Evolutionary conservation across 2,797 vertebrate genomes (phyloP).

Genomic region (Phataginus tricuspis): DNA sequence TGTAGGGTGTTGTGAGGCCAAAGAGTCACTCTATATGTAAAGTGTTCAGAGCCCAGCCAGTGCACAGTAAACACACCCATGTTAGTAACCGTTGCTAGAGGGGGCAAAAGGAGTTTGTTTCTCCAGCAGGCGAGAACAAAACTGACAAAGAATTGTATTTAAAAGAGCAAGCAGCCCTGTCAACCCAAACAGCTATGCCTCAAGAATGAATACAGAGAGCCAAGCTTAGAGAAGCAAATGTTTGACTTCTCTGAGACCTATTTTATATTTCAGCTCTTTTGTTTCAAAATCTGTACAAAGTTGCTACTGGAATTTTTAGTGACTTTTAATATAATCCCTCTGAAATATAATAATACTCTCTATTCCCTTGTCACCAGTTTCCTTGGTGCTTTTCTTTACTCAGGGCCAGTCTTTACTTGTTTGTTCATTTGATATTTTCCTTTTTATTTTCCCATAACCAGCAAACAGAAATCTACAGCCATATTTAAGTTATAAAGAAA

Average conservation of each 20-base stretch:
- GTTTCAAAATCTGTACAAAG: constrained; percentile 7
- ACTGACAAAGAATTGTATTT: not conserved
- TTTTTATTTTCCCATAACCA: not conserved
- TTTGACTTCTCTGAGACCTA: not conserved
- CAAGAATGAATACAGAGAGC: not conserved
- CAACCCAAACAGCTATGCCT: not conserved
- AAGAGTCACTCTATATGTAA: not conserved
- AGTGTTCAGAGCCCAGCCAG: not conserved
- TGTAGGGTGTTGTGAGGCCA: not conserved
- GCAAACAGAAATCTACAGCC: not conserved
- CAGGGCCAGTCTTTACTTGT: not conserved
- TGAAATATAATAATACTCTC: not conserved
- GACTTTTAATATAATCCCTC: not conserved
- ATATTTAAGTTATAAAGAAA: constrained; percentile 34
- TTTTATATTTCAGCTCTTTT: constrained; percentile 17
- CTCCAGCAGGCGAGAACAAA: not conserved
- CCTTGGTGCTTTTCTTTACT: not conserved
- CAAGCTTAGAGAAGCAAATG: not conserved
- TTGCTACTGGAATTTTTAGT: constrained; percentile 11
- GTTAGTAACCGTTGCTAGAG: not conserved
- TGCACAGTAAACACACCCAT: not conserved
- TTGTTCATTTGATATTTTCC: not conserved
- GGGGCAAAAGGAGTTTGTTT: not conserved
- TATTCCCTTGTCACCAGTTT: not conserved
- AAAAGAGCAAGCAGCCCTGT: not conserved